Base-by-base conservation (phyloP, 1,140 invertebrate genomes). In the Tetraneura akinire region DNA sequence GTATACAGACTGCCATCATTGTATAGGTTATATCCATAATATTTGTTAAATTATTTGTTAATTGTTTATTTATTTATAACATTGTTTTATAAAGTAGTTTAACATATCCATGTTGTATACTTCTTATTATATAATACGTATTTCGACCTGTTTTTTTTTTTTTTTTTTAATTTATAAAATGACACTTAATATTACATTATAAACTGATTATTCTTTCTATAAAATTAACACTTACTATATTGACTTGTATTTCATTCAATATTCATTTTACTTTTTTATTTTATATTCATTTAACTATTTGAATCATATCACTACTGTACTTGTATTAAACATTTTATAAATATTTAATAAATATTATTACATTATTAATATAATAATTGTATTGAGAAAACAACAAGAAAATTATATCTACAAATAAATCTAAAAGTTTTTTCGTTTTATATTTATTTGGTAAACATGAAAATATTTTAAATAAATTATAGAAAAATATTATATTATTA, bases 291-390 rank as follows among this genome's bases (percentile, higher is more conserved):
- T 49, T 71, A 71, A n/a, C n/a, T n/a, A n/a, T n/a, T n/a, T n/a
- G n/a, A 45, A 11, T 47, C 47, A 71, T 71, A 71, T 71, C 45
- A 71, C 68, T 71, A 29, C 68, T 71, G 47, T 71, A 51, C 0
- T 71, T 71, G 23, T 71, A 51, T 1, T 71, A 71, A 18, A 26
- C 49, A 16, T 71, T 29, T 70, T 71, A 16, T 51, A 10, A 71
- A 16, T 71, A 71, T 70, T 71, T 14, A 71, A 71, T 71, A 71
- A 71, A 71, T 51, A 71, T 29, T 71, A 4, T 5, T n/a, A n/a
- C n/a, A n/a, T n/a, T n/a, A n/a, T n/a, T n/a, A n/a, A n/a, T n/a
- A n/a, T n/a, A n/a, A n/a, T n/a, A n/a, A n/a, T n/a, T n/a, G n/a
- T n/a, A n/a, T n/a, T n/a, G n/a, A n/a, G n/a, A n/a, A n/a, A n/a